These are phyloP conservation scores for Stomorhina lunata DNA, from an alignment of 2,888 invertebrate species.

Conservation along the genomic window DNA sequence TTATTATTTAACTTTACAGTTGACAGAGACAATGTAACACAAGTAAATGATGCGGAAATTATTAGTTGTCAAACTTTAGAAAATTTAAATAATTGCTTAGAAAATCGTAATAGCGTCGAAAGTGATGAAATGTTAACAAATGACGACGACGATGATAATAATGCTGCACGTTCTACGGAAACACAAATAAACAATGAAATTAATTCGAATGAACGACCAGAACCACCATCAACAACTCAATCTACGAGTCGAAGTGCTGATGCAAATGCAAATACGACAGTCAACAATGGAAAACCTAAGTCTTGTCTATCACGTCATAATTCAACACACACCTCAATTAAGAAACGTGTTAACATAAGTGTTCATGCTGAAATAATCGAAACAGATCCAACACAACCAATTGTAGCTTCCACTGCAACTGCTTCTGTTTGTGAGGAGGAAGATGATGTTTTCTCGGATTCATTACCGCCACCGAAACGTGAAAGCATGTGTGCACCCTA, in stretches of 20 bases:
- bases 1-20: constrained; percentile 57
- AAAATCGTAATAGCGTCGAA: constrained; percentile 34
- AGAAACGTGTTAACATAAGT: constrained; percentile 79
- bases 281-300: constrained; percentile 68
- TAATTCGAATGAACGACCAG: constrained; percentile 10
- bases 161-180: not conserved
- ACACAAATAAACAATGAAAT: constrained; percentile 14
- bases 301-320: constrained; percentile 78
- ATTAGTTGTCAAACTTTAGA: constrained; percentile 24
- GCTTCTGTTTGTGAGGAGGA: constrained; percentile 75
- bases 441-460: constrained; percentile 84
- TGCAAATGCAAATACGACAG: constrained; percentile 42
- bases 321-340: constrained; percentile 77
- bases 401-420: constrained; percentile 42
- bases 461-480: constrained; percentile 80
- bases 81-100: constrained; percentile 27
- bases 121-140: constrained; percentile 27
- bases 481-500: constrained; percentile 81
- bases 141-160: not conserved
- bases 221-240: constrained; percentile 52
- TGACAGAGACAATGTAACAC: constrained; percentile 30
- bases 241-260: constrained; percentile 52
- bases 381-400: constrained; percentile 73
- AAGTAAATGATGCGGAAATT: constrained; percentile 42
- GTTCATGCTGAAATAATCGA: constrained; percentile 78